A percentile compares a stretch with the other conserved stretches of the same genome.
Evolutionary conservation across 2,113 vertebrate species (phyloP).

Genomic region (Felis catus): DNA sequence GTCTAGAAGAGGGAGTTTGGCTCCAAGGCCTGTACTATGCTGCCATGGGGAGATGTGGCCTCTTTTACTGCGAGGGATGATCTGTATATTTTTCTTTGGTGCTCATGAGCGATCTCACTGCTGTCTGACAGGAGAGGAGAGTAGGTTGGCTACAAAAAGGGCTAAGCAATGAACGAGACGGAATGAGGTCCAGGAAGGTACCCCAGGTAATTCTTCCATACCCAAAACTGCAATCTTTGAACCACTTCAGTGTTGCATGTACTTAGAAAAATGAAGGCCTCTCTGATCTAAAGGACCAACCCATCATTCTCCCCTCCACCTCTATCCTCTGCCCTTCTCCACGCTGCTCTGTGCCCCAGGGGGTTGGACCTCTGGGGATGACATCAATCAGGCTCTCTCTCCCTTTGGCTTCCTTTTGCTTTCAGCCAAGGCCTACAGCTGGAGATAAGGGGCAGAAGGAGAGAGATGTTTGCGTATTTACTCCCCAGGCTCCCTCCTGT

Average conservation of each 20-base stretch:
- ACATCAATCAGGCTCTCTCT: not conserved
- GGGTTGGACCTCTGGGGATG: not conserved
- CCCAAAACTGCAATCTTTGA: not conserved
- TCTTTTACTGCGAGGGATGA: not conserved
- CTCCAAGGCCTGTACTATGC: not conserved
- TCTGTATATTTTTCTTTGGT: not conserved
- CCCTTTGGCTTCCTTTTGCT: constrained; percentile 57
- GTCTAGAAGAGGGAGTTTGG: not conserved
- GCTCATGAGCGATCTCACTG: not conserved
- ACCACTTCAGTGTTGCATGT: not conserved
- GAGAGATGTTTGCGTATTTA: not conserved
- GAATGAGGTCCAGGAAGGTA: not conserved
- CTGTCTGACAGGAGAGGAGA: not conserved
- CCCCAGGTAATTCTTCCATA: not conserved
- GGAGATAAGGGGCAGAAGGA: constrained; percentile 19
- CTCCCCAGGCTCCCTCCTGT: constrained; percentile 27
- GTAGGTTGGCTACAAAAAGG: not conserved
- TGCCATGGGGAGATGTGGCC: not conserved
- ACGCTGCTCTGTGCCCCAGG: not conserved
- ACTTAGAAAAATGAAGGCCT: not conserved
- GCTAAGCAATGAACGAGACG: not conserved
- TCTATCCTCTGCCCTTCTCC: not conserved
- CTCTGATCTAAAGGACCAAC: not conserved
- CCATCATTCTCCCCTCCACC: not conserved
- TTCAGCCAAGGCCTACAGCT: constrained; percentile 26